Percentiles rank a stretch among this genome's conserved stretches.
Evolutionary conservation across 2,888 invertebrate genomes (phyloP).

Genomic region (Carterocephalus palaemon): DNA sequence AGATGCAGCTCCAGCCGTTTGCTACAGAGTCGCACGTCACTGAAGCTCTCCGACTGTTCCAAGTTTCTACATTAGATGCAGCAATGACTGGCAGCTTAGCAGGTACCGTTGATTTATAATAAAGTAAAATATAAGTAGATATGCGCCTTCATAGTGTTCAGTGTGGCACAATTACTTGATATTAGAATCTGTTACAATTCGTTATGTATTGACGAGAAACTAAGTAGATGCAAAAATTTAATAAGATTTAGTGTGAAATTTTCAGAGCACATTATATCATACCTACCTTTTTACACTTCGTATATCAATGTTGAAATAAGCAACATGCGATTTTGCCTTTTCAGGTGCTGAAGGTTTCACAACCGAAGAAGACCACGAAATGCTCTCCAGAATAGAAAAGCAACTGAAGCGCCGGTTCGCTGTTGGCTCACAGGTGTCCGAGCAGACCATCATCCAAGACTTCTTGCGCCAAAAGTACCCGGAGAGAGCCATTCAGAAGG

Average conservation of each 20-base stretch:
- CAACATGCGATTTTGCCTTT: too few species aligned
- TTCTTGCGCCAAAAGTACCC: slow-evolving; percentile 90
- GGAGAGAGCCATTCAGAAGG: slow-evolving; percentile 91
- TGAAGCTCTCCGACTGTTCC: slow-evolving; percentile 96
- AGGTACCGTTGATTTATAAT: slow-evolving; percentile 70
- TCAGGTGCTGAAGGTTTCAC: slow-evolving; percentile 98
- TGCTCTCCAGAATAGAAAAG: slow-evolving; percentile 92
- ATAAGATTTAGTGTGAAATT: too few species aligned
- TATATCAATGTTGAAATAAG: too few species aligned
- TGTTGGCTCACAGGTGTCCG: slow-evolving; percentile 97
- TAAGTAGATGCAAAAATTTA: too few species aligned
- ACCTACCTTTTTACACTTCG: too few species aligned
- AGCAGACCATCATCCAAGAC: slow-evolving; percentile 95
- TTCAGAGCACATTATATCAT: too few species aligned
- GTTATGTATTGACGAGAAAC: too few species aligned
- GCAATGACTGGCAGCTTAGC: slow-evolving; percentile 95
- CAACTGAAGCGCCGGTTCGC: slow-evolving; percentile 96
- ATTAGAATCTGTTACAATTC: too few species aligned
- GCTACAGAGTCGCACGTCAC: slow-evolving; percentile 94
- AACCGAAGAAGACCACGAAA: slow-evolving; percentile 95
- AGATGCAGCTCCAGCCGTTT: slow-evolving; percentile 96
- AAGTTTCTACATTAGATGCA: slow-evolving; percentile 98
- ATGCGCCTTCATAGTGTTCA: too few species aligned
- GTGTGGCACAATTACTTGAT: too few species aligned
- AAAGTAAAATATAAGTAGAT: too few species aligned